phyloP scores from a whole-genome alignment of 2,888 invertebrate species.

The Cotesia congregata region DNA sequence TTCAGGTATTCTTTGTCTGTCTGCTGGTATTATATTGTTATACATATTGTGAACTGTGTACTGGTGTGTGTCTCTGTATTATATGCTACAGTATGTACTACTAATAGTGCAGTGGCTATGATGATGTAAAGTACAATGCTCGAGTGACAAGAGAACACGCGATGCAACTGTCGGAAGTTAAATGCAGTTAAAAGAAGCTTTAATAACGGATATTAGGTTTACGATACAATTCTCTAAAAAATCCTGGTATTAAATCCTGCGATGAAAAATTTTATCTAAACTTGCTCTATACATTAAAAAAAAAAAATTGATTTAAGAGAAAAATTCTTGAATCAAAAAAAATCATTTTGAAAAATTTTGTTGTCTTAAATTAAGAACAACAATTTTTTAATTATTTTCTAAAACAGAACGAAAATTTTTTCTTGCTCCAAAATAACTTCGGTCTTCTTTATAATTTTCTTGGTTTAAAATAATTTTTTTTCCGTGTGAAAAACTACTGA shows the following conservation, averaged over 20 bases:
- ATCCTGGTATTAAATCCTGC: not conserved
- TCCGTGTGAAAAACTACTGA: too few species aligned
- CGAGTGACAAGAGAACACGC: conserved; percentile 5
- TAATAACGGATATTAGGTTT: conserved; percentile 35
- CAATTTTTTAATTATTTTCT: too few species aligned
- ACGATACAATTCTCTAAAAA: not conserved
- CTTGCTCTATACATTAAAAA: too few species aligned
- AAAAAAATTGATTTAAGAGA: too few species aligned
- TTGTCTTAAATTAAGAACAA: too few species aligned
- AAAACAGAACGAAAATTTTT: too few species aligned
- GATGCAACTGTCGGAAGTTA: conserved; percentile 32
- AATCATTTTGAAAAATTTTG: too few species aligned
- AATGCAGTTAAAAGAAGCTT: conserved; percentile 4
- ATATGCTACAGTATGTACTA: not conserved
- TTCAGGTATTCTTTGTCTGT: not conserved
- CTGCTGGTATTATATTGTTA: not conserved
- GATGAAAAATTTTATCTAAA: not conserved
- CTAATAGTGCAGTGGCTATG: not conserved
- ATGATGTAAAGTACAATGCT: conserved; percentile 18
- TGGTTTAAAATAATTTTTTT: too few species aligned
- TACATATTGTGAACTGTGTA: too few species aligned
- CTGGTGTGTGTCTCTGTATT: not conserved
- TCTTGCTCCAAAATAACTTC: too few species aligned
- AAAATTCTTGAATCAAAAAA: too few species aligned
- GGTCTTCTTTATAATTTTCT: too few species aligned